Evolutionary conservation across 2,888 invertebrate genomes (phyloP), one percentile per base, ranked within the genome.

Genomic region (Hydropsyche betteni): DNA sequence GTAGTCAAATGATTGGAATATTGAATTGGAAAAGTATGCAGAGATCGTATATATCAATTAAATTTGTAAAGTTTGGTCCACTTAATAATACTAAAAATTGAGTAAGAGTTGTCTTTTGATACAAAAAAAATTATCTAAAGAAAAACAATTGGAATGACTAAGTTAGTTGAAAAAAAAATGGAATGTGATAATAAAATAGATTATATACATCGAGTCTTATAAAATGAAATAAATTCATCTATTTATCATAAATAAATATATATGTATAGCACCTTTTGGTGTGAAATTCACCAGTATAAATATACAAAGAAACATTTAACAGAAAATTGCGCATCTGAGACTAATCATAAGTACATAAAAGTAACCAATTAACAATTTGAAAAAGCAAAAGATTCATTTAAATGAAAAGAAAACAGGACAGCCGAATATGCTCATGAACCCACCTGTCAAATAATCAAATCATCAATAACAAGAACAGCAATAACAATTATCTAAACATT

Each of bases 361-460:
- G 61, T 61, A 16, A 10, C 24, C 33, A 33, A 6, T 33, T 12
- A 7, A 34, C 36, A 24, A 3, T n/a, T 10, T n/a, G 16, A 4
- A 24, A 7, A 64, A 16, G 36, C 16, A 44, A 44, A 44, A 16
- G 36, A 61, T 84, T 87, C 87, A 87, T 87, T 87, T 87, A 85
- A 87, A 87, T 82, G 87, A 87, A 87, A 87, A 88, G 85, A 85
- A 87, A 84, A 88, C 87, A 84, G 88, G 88, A 86, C 88, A 88
- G 83, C 88, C 87, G 84, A 88, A 87, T 87, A 88, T 87, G 85
- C 86, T 87, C 74, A 77, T 68, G 87, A 88, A 88, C 84, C 87
- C 87, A 88, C 88, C 88, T 80, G 80, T 76, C 87, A 87, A 87
- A 87, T 85, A 86, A 83, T 24, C 85, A 84, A 86, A 86, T 86